Evolutionary conservation across 2,888 invertebrate genomes (phyloP), one percentile per base, ranked within the genome.

Genomic region (Autographa gamma): DNA sequence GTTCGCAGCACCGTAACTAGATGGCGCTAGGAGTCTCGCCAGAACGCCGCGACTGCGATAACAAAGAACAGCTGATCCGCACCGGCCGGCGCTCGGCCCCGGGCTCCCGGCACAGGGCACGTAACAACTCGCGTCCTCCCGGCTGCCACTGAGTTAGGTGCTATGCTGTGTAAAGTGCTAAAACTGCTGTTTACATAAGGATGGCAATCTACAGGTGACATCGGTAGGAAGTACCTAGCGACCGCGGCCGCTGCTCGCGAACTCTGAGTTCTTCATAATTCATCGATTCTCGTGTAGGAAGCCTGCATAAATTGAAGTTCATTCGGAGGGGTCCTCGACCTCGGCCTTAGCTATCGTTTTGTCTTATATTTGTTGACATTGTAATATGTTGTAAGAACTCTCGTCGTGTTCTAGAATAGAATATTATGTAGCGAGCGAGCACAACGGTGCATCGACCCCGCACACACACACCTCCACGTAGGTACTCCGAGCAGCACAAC

Each of bases 401-500:
- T 52, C 56, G 25, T 58, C 13, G 56, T 31, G 52, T 56, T 68
- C 31, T 73, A 59, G 34, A 31, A 54, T 43, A 41, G 52, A 48
- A 38, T 25, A 31, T 38, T 54, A 31, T 16, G 25, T 63, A 9
- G 25, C 9, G 69, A 60, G 60, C 66, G 64, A 32, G 63, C 65
- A 59, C 74, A 59, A 67, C 60, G 62, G 79, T 38, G 62, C 79
- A 58, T 62, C 62, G 79, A 76, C 73, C 79, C 38, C 64, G n/a
- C 64, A 52, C 67, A 56, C 65, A 25, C 59, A 56, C 58, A 13
- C 63, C 0, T 19, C 7, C 48, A 3, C 14, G n/a, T 38, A 34
- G 25, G 32, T 52, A 43, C 14, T 16, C 43, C 14, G 16, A 41
- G 41, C 41, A 41, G 41, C 41, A 41, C 14, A 6, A 41, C 14